Conservation (phyloP, 1,140 invertebrate species). For the Catajapyx aquilonaris region DNA sequence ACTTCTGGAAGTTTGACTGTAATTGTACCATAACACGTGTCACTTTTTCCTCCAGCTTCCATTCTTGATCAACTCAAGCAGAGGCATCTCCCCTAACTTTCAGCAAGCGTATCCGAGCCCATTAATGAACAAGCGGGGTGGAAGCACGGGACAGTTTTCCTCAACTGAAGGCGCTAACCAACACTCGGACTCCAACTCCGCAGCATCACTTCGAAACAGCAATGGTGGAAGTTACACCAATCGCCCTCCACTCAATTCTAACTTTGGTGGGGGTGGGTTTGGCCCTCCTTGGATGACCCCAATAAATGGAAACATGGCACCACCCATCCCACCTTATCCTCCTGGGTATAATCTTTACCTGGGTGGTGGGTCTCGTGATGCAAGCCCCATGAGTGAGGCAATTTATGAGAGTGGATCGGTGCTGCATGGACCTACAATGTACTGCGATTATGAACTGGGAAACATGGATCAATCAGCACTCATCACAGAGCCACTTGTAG, state of each 20-base stretch:
- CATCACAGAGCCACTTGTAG: too few relatives aligned
- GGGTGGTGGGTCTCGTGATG: too few relatives aligned
- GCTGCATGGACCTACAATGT: constrained; percentile 22
- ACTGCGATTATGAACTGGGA: too few relatives aligned
- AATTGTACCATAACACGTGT: background rate
- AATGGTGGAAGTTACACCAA: too few relatives aligned
- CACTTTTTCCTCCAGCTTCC: background rate
- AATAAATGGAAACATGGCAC: background rate
- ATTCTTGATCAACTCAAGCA: constrained; percentile 3
- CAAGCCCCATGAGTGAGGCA: constrained; percentile 9
- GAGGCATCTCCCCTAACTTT: constrained; percentile 5
- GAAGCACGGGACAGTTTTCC: too few relatives aligned
- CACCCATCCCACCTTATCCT: background rate
- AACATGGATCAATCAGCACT: too few relatives aligned
- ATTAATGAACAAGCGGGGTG: constrained; percentile 4
- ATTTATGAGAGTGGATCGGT: constrained; percentile 28
- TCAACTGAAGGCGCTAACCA: too few relatives aligned
- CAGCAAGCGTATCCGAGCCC: constrained; percentile 3
- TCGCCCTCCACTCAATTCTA: too few relatives aligned
- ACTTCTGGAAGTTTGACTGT: too few relatives aligned
- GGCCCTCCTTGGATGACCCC: background rate
- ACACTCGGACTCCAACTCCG: too few relatives aligned
- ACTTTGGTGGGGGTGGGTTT: too few relatives aligned
- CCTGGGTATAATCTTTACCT: background rate
- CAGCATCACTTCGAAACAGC: too few relatives aligned